phyloP scores from a whole-genome alignment of 2,797 vertebrate species.

The Gobio occitaniae region DNA sequence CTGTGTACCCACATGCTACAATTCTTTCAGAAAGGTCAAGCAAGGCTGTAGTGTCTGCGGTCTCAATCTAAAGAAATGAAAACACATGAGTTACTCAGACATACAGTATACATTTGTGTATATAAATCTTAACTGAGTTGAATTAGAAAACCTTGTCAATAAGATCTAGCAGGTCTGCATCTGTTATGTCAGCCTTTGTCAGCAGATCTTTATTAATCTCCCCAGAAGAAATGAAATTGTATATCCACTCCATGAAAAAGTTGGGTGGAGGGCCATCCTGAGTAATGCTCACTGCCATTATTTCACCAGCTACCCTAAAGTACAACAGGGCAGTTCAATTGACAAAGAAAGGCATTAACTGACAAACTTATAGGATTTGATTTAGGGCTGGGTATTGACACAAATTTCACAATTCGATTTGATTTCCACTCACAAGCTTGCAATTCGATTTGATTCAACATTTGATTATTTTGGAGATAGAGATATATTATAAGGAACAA shows the following conservation, averaged over 20 bases:
- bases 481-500: too few relatives aligned
- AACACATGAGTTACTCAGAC: not conserved
- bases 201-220: slow-evolving; percentile 10
- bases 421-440: too few relatives aligned
- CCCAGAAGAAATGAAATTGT: not conserved
- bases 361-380: too few relatives aligned
- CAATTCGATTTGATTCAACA: too few relatives aligned
- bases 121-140: not conserved
- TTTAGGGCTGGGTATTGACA: too few relatives aligned
- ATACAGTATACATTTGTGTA: not conserved
- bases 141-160: slow-evolving; percentile 14
- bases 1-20: not conserved
- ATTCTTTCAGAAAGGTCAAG: not conserved
- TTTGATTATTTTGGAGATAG: too few relatives aligned
- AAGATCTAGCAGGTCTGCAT: not conserved
- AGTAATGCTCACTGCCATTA: slow-evolving; percentile 3
- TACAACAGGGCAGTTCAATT: not conserved
- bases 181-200: not conserved
- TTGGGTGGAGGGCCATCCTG: not conserved
- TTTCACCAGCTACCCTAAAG: slow-evolving; percentile 6
- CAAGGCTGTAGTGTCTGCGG: not conserved
- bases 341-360: not conserved
- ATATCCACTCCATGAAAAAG: slow-evolving; percentile 1
- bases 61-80: not conserved
- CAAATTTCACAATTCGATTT: too few relatives aligned